phyloP scores from a whole-genome alignment of 2,888 invertebrate species.

The Apamea monoglypha region DNA sequence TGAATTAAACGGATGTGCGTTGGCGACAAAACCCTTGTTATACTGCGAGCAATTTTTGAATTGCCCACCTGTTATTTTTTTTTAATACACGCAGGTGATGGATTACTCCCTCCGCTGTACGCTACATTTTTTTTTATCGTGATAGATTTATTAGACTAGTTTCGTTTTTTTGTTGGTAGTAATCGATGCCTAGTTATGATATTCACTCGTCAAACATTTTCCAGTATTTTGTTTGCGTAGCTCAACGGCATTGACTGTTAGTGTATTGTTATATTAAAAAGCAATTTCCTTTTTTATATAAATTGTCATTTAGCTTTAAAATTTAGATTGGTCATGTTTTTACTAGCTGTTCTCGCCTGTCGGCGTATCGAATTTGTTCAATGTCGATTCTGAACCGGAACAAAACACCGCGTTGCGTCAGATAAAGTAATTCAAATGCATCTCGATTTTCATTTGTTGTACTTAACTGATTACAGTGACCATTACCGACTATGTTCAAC shows the following conservation, averaged over 20 bases:
- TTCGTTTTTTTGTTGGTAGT: constrained; percentile 31
- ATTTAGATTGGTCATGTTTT: constrained; percentile 77
- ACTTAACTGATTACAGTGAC: constrained; percentile 51
- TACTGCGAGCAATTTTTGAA: constrained; percentile 42
- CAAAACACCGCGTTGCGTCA: constrained; percentile 74
- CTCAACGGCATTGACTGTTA: constrained; percentile 35
- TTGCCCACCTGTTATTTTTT: constrained; percentile 45
- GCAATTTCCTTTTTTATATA: constrained; percentile 67
- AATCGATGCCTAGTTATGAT: constrained; percentile 47
- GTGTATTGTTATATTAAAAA: constrained; percentile 61
- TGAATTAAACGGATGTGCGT: constrained; percentile 71
- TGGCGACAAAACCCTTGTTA: constrained; percentile 68
- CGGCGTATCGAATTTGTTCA: constrained; percentile 78
- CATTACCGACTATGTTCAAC: constrained; percentile 44
- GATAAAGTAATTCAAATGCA: constrained; percentile 67
- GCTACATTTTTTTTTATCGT: constrained; percentile 34
- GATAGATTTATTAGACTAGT: constrained; percentile 54
- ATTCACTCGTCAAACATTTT: constrained; percentile 41
- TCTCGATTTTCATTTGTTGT: constrained; percentile 51
- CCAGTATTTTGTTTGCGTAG: constrained; percentile 40
- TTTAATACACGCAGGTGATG: constrained; percentile 63
- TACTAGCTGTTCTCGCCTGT: constrained; percentile 69
- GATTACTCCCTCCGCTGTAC: constrained; percentile 57
- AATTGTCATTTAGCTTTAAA: constrained; percentile 71
- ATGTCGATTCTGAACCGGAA: constrained; percentile 77